A percentile compares a stretch with the other conserved stretches of the same genome.
phyloP scores from a whole-genome alignment of 2,113 vertebrate genomes.

The Megaptera novaeangliae region DNA sequence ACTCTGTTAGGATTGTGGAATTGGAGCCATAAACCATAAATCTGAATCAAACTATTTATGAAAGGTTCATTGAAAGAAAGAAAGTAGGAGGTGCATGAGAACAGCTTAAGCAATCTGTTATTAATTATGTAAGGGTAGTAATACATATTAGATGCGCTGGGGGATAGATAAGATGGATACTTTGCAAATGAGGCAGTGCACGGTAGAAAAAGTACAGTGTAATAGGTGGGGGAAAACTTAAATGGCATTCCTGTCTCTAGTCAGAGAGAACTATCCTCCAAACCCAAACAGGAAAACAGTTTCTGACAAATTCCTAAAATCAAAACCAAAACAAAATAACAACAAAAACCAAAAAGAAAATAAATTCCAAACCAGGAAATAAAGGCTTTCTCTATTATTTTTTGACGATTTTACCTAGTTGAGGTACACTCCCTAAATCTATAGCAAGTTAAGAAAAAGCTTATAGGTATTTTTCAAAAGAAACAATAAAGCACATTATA shows the following conservation, averaged over 20 bases:
- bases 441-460: constrained; percentile 56
- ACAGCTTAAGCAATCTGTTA: not conserved
- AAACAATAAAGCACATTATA: constrained; percentile 42
- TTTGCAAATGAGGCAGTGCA: constrained; percentile 53
- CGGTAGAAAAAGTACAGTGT: constrained; percentile 40
- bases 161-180: not conserved
- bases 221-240: not conserved
- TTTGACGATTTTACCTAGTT: constrained; percentile 37
- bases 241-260: constrained; percentile 28
- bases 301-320: constrained; percentile 37
- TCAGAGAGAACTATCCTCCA: constrained; percentile 40
- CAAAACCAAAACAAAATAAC: constrained; percentile 6
- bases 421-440: constrained; percentile 66
- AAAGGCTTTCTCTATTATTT: constrained; percentile 38
- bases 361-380: constrained; percentile 50
- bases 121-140: not conserved
- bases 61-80: not conserved
- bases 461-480: constrained; percentile 44
- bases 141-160: not conserved
- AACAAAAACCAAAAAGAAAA: constrained; percentile 3
- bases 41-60: not conserved
- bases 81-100: not conserved
- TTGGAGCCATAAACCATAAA: not conserved
- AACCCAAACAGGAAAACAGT: constrained; percentile 47
- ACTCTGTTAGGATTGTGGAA: not conserved